These are phyloP conservation scores for Nowickia ferox DNA, from an alignment of 2,888 invertebrate genomes.

Conservation along the genomic window DNA sequence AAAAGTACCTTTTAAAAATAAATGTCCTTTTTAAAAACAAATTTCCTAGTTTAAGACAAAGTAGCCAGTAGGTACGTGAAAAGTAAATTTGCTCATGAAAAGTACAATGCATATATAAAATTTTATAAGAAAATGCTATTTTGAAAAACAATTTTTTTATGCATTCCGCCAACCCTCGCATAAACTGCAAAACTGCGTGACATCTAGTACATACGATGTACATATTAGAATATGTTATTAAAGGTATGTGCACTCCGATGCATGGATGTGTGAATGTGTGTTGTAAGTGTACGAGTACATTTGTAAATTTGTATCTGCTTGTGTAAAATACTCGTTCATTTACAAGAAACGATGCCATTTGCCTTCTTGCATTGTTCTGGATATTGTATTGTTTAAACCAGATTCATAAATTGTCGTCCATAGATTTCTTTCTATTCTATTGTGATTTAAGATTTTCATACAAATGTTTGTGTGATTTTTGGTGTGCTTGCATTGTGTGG, in stretches of 20 bases:
- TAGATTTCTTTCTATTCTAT: slow-evolving; percentile 59
- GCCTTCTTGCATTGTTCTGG: slow-evolving; percentile 67
- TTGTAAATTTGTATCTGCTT: not conserved
- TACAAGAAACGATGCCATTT: slow-evolving; percentile 58
- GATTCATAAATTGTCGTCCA: slow-evolving; percentile 65
- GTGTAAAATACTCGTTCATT: slow-evolving; percentile 47
- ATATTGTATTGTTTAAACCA: slow-evolving; percentile 65
- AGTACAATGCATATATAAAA: too few relatives aligned
- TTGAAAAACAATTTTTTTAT: too few relatives aligned
- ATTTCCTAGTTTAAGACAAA: too few relatives aligned
- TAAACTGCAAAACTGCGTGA: not conserved
- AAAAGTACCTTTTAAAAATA: too few relatives aligned
- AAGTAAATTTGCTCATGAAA: too few relatives aligned
- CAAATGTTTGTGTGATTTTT: slow-evolving; percentile 14
- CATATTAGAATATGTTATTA: not conserved
- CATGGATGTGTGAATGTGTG: not conserved
- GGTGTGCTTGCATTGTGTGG: slow-evolving; percentile 58
- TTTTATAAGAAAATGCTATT: not conserved
- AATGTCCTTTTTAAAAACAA: too few relatives aligned
- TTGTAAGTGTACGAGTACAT: not conserved
- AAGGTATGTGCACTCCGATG: slow-evolving; percentile 6
- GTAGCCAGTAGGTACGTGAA: too few relatives aligned
- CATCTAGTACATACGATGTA: slow-evolving; percentile 4
- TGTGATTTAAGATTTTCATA: slow-evolving; percentile 54
- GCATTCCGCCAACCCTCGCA: slow-evolving; percentile 16